These are phyloP conservation scores for Taeniopygia guttata DNA, from an alignment of 2,797 vertebrate species.

Conservation along the genomic window DNA sequence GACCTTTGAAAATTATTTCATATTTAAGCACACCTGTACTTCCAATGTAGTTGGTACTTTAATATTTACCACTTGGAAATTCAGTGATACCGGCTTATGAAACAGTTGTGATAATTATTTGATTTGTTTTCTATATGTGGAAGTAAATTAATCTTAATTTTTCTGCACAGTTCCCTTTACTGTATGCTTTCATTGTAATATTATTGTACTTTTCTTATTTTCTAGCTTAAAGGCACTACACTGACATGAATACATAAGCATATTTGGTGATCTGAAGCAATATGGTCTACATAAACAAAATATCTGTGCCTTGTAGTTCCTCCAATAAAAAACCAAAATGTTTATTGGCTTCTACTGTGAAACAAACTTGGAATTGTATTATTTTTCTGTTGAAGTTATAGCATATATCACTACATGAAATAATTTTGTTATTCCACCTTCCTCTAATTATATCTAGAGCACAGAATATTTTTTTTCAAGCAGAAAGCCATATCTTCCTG, in stretches of 20 bases:
- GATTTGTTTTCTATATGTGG: background rate
- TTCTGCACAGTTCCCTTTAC: background rate
- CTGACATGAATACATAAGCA: background rate
- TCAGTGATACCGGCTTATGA: background rate
- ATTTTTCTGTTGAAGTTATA: background rate
- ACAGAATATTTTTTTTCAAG: background rate
- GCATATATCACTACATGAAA: background rate
- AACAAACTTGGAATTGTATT: background rate
- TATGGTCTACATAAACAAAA: background rate
- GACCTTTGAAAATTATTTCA: background rate
- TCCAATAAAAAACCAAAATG: background rate
- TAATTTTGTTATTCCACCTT: background rate
- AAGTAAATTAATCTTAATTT: background rate
- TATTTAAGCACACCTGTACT: background rate
- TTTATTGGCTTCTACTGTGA: background rate
- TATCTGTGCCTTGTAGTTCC: background rate
- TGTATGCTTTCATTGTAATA: background rate
- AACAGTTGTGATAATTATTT: background rate
- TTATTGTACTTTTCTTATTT: background rate
- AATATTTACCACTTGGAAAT: background rate
- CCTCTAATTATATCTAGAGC: background rate
- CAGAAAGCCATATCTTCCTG: background rate
- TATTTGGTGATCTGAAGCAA: background rate
- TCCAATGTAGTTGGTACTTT: background rate
- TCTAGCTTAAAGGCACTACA: background rate